Conservation (phyloP, 2,797 vertebrate species). For the Pangasius macronema region DNA sequence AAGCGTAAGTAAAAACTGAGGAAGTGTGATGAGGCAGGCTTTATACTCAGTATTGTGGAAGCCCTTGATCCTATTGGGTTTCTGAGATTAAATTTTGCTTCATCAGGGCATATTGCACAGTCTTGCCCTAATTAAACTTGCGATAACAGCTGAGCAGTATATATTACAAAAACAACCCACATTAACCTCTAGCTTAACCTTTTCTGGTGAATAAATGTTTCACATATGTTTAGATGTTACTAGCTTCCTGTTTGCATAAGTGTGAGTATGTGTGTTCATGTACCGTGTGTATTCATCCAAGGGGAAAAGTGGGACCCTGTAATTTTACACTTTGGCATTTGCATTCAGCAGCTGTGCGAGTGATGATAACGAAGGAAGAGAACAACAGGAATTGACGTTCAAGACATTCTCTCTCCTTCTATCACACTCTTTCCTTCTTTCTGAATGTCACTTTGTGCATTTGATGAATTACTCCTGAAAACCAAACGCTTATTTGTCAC, state of each 20-base stretch:
- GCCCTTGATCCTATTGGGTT: background rate
- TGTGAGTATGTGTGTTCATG: constrained; percentile 13
- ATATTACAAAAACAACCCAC: background rate
- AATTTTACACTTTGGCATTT: constrained; percentile 42
- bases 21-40: constrained; percentile 31
- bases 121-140: background rate
- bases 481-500: background rate
- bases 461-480: background rate
- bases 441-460: background rate
- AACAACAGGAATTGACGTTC: constrained; percentile 47
- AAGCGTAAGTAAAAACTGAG: constrained; percentile 75
- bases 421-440: background rate
- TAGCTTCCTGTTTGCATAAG: background rate
- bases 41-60: background rate
- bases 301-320: constrained; percentile 28
- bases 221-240: background rate
- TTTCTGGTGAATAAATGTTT: background rate
- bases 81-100: constrained; percentile 21
- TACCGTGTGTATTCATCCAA: constrained; percentile 11
- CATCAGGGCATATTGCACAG: background rate
- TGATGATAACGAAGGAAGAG: constrained; percentile 56
- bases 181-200: no score
- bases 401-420: constrained; percentile 10
- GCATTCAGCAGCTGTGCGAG: constrained; percentile 45
- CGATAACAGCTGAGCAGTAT: background rate